Base-by-base conservation (phyloP, 2,888 invertebrate genomes). In the Xestoiulus laeticollis region DNA sequence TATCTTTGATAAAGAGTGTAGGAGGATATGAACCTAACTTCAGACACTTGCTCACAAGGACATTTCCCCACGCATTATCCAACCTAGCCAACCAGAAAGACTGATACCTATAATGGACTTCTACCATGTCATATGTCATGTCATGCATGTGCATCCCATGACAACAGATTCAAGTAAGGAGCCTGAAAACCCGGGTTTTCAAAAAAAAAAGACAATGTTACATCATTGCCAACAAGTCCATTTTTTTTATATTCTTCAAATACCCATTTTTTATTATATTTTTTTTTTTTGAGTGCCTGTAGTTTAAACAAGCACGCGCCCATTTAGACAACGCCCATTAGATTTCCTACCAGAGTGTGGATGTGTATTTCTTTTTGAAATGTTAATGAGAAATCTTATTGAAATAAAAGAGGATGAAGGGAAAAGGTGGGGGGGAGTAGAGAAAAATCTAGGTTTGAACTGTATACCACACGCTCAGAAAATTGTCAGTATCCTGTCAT, bases 401-500 rank as follows among this genome's bases (percentile, higher is more conserved):
- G 68, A 68, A 68, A 68, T 68, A 68, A 68, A 68, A 22, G 68
- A 68, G 68, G 68, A 68, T 68, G 68, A 26, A 68, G 68, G 68
- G 68, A 68, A 8, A n/a, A 59, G 53, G 53, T 59, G 53, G 53
- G 53, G 53, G 53, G n/a, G 53, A 59, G 53, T n/a, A 38, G 38
- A 38, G 38, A 38, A 8, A 38, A 68, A 68, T 68, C 22, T 22
- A 68, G 68, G 68, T 10, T 26, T 68, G 68, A 68, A 68, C 68
- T 68, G 68, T 68, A 68, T 22, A 68, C 68, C 68, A 68, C 68
- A 59, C 87, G 68, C 68, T 87, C 33, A 8, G 87, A 68, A 87
- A 87, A 87, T 87, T 87, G 87, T 87, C 59, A 59, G 87, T 87
- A 87, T 87, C 87, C 87, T 87, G 87, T 87, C 87, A 87, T 87